Evolutionary conservation across 2,888 invertebrate species (phyloP).

Genomic region (Drosophila barbarae): DNA sequence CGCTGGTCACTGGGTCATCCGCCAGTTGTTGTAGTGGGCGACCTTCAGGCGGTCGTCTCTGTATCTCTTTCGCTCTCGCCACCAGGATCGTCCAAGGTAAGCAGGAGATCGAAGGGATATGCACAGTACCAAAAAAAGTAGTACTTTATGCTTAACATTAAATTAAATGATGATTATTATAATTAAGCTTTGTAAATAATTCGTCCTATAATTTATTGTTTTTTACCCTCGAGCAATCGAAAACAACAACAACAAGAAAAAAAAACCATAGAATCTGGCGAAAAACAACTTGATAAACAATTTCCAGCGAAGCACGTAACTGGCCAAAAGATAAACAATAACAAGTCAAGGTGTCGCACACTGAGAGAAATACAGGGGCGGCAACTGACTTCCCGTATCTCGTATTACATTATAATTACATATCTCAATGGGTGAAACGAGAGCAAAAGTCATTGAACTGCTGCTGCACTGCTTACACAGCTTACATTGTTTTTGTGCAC

Average conservation of each 20-base stretch:
- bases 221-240: neutral
- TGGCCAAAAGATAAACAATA: slow-evolving; percentile 13
- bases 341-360: slow-evolving; percentile 6
- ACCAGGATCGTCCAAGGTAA: slow-evolving; percentile 3
- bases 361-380: slow-evolving; percentile 16
- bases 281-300: slow-evolving; percentile 42
- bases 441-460: slow-evolving; percentile 35
- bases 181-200: too few species aligned
- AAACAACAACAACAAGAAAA: slow-evolving; percentile 9
- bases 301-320: slow-evolving; percentile 26
- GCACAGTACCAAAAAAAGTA: neutral
- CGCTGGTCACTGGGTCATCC: slow-evolving; percentile 32
- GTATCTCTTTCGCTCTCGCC: neutral
- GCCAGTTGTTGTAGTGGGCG: neutral
- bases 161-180: too few species aligned
- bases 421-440: slow-evolving; percentile 9
- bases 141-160: too few species aligned
- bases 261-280: slow-evolving; percentile 17
- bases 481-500: slow-evolving; percentile 23
- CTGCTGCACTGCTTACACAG: slow-evolving; percentile 14
- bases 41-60: slow-evolving; percentile 10
- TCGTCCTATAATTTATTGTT: neutral
- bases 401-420: slow-evolving; percentile 13
- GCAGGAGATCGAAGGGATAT: neutral
- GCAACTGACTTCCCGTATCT: neutral